phyloP scores from a whole-genome alignment of 2,888 invertebrate genomes.

The Schizaphis graminum region DNA sequence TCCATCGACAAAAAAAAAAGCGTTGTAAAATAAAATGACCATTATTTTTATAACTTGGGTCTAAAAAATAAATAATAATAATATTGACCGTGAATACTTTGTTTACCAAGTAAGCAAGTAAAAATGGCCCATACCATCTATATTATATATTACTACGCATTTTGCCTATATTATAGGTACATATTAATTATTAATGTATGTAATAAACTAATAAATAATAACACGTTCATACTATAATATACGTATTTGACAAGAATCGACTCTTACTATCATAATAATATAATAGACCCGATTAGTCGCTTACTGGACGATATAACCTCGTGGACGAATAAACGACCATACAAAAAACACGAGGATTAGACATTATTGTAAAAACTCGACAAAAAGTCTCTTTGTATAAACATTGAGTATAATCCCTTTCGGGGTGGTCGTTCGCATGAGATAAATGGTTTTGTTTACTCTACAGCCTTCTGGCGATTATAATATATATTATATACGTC shows the following conservation, averaged over 20 bases:
- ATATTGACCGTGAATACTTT: not conserved
- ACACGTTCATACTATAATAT: not conserved
- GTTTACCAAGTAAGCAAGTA: not conserved
- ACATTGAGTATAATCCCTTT: conserved; percentile 52
- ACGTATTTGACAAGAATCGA: not conserved
- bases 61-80: not conserved
- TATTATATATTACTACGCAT: not conserved
- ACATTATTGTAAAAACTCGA: conserved; percentile 35
- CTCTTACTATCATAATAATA: not conserved
- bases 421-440: conserved; percentile 40
- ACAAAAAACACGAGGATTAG: conserved; percentile 43
- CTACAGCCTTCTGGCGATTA: conserved; percentile 57
- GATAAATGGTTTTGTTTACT: conserved; percentile 65
- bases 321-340: conserved; percentile 34
- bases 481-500: conserved; percentile 63
- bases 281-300: not conserved
- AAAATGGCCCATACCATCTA: not conserved
- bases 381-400: conserved; percentile 52
- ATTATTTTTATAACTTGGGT: not conserved
- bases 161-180: not conserved
- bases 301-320: not conserved
- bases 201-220: not conserved
- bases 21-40: not conserved
- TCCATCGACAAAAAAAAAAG: not conserved
- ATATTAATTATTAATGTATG: conserved; percentile 17